A percentile compares a stretch with the other conserved stretches of the same genome.
phyloP scores from a whole-genome alignment of 2,113 vertebrate genomes.

The Ariopsis seemanni region DNA sequence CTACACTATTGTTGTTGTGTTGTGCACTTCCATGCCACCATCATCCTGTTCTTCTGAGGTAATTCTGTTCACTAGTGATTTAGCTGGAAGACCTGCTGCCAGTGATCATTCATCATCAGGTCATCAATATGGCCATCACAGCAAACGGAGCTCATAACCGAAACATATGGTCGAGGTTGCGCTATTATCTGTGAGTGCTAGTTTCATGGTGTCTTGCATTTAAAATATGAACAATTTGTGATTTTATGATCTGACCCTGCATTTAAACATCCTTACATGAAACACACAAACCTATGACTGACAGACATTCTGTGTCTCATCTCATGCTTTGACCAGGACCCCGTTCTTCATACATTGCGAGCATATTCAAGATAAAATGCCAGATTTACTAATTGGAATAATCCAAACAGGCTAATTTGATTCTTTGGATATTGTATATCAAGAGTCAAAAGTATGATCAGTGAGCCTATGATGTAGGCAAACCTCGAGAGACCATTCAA shows the following conservation, averaged over 20 bases:
- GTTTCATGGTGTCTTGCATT: not conserved
- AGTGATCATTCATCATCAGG: conserved; percentile 15
- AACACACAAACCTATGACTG: not conserved
- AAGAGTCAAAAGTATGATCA: not conserved
- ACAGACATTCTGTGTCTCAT: not conserved
- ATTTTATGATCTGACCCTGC: not conserved
- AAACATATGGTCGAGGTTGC: conserved; percentile 19
- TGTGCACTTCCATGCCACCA: not conserved
- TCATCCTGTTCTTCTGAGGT: not conserved
- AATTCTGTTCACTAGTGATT: not conserved
- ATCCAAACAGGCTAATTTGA: not conserved
- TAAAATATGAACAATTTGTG: not conserved
- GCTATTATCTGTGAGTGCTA: not conserved
- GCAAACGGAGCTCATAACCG: not conserved
- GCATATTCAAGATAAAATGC: not conserved
- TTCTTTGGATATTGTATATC: not conserved
- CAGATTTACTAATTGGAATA: not conserved
- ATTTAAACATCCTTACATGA: not conserved
- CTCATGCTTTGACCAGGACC: not conserved
- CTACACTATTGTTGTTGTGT: not conserved
- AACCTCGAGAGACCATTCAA: not conserved
- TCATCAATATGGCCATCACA: conserved; percentile 8
- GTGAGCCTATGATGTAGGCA: not conserved
- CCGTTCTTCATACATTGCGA: not conserved
- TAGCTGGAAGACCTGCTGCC: not conserved